Conservation (phyloP, 1,140 invertebrate species). For the Drosophila arizonae region DNA sequence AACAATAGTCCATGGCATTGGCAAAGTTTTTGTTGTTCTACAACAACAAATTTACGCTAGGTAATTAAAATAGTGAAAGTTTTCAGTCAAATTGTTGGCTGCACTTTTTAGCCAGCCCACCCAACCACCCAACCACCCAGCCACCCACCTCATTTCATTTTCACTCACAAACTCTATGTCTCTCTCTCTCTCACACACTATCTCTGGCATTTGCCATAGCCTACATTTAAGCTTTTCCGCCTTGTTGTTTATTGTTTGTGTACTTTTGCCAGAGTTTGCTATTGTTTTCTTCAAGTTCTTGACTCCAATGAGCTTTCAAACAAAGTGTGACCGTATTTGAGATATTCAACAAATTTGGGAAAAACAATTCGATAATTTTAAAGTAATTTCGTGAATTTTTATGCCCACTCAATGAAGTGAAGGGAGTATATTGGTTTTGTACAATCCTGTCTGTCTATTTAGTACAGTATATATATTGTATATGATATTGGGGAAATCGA, state of each 20-base stretch:
- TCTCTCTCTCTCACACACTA: conserved; percentile 4
- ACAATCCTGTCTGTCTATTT: no score
- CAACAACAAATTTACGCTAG: conserved; percentile 54
- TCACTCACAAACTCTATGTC: not conserved
- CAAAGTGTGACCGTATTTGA: conserved; percentile 9
- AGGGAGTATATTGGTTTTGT: no score
- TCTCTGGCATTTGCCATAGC: conserved; percentile 56
- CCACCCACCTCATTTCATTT: not conserved
- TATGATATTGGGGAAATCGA: no score
- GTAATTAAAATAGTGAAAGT: conserved; percentile 80
- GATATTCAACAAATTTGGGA: not conserved
- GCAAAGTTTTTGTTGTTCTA: conserved; percentile 27
- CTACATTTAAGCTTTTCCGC: conserved; percentile 59
- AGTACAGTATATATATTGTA: no score
- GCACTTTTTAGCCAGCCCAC: not conserved
- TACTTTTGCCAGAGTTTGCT: conserved; percentile 18
- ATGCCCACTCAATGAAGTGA: no score
- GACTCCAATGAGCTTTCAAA: conserved; percentile 2
- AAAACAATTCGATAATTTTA: no score
- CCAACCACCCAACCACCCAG: not conserved
- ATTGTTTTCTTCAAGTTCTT: conserved; percentile 19
- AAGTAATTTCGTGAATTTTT: no score
- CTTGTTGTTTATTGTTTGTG: conserved; percentile 7
- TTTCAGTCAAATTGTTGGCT: conserved; percentile 40
- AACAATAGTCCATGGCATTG: conserved; percentile 30